Evolutionary conservation across 2,888 invertebrate genomes (phyloP).

Genomic region (Stramonita haemastoma): DNA sequence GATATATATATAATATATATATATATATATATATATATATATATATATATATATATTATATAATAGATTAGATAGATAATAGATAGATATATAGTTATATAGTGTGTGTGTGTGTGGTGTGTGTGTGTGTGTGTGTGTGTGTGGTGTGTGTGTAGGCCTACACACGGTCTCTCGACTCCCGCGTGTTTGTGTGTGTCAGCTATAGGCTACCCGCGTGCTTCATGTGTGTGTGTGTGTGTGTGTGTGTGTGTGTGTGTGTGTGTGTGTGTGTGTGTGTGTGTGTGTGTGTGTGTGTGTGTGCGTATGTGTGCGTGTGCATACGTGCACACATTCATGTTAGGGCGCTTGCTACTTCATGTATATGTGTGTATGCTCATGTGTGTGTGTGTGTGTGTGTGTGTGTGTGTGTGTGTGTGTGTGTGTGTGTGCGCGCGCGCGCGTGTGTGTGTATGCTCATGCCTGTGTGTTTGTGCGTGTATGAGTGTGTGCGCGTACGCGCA

Average conservation of each 20-base stretch:
- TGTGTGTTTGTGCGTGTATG: background rate
- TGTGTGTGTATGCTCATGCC: background rate
- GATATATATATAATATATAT: background rate
- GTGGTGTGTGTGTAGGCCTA: background rate
- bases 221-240: conserved; percentile 3
- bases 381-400: background rate
- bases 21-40: no score
- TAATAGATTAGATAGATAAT: background rate
- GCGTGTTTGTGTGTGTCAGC: no score
- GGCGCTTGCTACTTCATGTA: background rate
- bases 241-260: conserved; percentile 15
- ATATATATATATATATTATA: background rate
- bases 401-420: background rate
- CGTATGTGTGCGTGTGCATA: background rate
- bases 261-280: no score
- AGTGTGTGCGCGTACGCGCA: background rate
- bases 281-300: conserved; percentile 1
- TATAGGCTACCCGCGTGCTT: no score
- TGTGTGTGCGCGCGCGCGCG: background rate
- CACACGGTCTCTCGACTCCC: background rate
- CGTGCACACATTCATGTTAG: background rate
- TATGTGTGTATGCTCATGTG: background rate
- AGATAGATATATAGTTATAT: background rate
- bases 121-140: background rate
- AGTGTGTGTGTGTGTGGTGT: background rate